Evolutionary conservation across 2,888 invertebrate genomes (phyloP).

Genomic region (Bhutanitis thaidina): DNA sequence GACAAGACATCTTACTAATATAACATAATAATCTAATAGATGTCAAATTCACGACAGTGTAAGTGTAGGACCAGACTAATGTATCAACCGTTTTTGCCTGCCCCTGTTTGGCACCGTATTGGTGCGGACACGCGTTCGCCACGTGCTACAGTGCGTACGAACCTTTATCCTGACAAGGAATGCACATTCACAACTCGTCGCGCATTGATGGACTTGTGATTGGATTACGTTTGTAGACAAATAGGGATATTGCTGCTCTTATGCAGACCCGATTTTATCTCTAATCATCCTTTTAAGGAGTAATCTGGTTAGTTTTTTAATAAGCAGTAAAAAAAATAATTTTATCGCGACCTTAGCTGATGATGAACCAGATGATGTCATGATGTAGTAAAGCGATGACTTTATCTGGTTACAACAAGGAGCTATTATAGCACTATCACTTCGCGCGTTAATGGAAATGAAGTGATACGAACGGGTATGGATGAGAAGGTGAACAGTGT

Average conservation of each 20-base stretch:
- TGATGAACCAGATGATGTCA: no score
- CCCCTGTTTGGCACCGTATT: conserved; percentile 52
- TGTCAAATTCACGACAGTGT: conserved; percentile 42
- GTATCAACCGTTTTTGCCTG: conserved; percentile 53
- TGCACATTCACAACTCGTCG: conserved; percentile 70
- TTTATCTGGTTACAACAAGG: no score
- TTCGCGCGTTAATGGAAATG: no score
- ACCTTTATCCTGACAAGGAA: conserved; percentile 65
- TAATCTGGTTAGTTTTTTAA: no score
- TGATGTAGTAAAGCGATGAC: no score
- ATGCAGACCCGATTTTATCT: conserved; percentile 15
- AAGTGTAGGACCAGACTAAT: conserved; percentile 37
- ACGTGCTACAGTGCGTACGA: conserved; percentile 53
- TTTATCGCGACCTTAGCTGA: no score
- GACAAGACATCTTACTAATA: no score
- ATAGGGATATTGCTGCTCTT: conserved; percentile 20
- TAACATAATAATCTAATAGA: no score
- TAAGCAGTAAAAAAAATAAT: no score
- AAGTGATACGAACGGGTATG: no score
- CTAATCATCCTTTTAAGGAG: conserved; percentile 7
- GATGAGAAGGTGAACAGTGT: no score
- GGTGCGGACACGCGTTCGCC: conserved; percentile 59
- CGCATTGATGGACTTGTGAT: conserved; percentile 57
- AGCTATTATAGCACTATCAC: no score
- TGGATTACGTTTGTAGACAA: conserved; percentile 51